These are phyloP conservation scores for Galeruca laticollis DNA, from an alignment of 2,888 invertebrate species.

Conservation along the genomic window DNA sequence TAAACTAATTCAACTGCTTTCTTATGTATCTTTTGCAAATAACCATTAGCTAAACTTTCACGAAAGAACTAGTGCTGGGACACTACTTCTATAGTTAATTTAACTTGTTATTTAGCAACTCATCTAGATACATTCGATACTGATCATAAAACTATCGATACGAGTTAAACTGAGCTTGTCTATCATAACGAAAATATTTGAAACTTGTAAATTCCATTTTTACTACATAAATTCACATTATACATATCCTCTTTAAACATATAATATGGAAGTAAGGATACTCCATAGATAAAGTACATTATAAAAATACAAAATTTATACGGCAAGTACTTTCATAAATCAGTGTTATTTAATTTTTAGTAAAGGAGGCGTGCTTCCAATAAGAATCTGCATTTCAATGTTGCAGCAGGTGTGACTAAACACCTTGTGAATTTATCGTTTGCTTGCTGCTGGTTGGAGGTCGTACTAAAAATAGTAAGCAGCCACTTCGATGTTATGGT, in stretches of 20 bases:
- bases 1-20: slow-evolving; percentile 50
- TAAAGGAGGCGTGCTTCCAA: background rate
- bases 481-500: background rate
- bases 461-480: background rate
- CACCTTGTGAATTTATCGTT: no score
- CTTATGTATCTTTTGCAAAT: slow-evolving; percentile 40
- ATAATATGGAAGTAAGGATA: background rate
- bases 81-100: slow-evolving; percentile 48
- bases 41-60: slow-evolving; percentile 40
- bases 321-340: background rate
- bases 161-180: slow-evolving; percentile 18
- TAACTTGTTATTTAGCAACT: slow-evolving; percentile 39
- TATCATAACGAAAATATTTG: slow-evolving; percentile 27
- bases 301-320: slow-evolving; percentile 1
- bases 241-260: background rate
- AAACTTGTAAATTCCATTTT: background rate
- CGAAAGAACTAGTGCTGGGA: slow-evolving; percentile 56
- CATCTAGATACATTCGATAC: slow-evolving; percentile 43
- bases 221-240: slow-evolving; percentile 1
- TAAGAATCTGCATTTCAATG: slow-evolving; percentile 4
- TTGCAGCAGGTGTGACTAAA: background rate
- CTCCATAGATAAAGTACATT: background rate
- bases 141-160: slow-evolving; percentile 53
- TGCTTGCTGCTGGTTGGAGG: background rate
- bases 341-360: background rate